Base-by-base conservation (phyloP, 2,797 vertebrate genomes). In the Ptychadena robeensis region DNA sequence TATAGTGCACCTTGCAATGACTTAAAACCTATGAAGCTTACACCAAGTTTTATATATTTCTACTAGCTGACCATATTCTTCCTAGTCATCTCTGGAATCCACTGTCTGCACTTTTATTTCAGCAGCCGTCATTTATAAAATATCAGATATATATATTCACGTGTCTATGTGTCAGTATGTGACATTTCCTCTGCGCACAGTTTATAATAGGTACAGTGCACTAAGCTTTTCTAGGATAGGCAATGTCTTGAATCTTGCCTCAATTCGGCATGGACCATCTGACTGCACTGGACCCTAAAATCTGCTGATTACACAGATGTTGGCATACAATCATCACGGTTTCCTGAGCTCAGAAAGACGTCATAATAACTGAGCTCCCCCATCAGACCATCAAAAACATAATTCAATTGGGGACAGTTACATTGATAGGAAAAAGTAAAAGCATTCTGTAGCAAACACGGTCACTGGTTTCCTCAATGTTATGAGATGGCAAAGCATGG, bases 321-420 rank as follows among this genome's bases (percentile, higher is more conserved):
- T 44, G 27, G 28, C 11, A 32, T 76, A 18, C 59, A 31, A 18
- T 65, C 31, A 48, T 66, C 27, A 38, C 31, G 11, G 40, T 15
- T 28, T 77, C 40, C n/a, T 27, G 11, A 44, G 27, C 27, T 40
- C 0, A 15, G 14, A 9, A 64, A 63, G 37, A 37, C 40, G 25
- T 76, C 38, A 64, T 38, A 76, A 22, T 53, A 57, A 64, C 4
- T 65, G 35, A 40, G 27, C 40, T 12, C 66, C 34, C 35, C 15
- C 73, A 77, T 30, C 28, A 66, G 74, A 77, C 74, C 74, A 77
- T 77, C 63, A 65, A 44, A 35, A 34, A 7, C 2, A 28, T 30
- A 6, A 15, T 68, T 18, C 7, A 27, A 18, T 61, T 14, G 11
- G 44, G 32, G 14, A 66, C 18, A 31, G n/a, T 48, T n/a, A n/a